phyloP scores from a whole-genome alignment of 2,888 invertebrate genomes.

The Dryobotodes eremita region DNA sequence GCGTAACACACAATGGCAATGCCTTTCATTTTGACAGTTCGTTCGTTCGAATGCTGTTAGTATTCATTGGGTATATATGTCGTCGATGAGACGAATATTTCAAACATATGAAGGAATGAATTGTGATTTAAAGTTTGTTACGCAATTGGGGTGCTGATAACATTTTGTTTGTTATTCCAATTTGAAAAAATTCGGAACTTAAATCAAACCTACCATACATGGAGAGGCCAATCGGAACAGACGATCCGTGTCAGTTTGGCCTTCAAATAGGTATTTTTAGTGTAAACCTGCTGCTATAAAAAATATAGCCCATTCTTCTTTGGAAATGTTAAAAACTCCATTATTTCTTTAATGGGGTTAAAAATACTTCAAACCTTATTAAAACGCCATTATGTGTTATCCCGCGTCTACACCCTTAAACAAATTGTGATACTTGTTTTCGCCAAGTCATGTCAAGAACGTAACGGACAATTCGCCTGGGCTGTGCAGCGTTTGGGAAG shows the following conservation, averaged over 20 bases:
- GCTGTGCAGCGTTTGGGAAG: no score
- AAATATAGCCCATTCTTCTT: not conserved
- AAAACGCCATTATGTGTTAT: not conserved
- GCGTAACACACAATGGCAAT: not conserved
- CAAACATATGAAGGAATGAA: not conserved
- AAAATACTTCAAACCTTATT: not conserved
- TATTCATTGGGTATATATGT: not conserved
- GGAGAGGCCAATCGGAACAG: no score
- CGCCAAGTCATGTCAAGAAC: not conserved
- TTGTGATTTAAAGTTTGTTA: not conserved
- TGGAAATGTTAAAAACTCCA: not conserved
- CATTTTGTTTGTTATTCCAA: not conserved
- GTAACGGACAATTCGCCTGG: no score
- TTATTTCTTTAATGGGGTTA: not conserved
- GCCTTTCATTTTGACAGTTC: not conserved
- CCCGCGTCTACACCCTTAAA: not conserved
- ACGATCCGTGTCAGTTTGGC: not conserved
- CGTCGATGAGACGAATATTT: not conserved
- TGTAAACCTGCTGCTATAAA: not conserved
- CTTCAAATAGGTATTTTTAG: not conserved
- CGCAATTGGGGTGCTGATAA: not conserved
- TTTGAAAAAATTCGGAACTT: not conserved
- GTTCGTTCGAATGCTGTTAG: no score
- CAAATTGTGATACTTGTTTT: not conserved
- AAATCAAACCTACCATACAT: not conserved